Evolutionary conservation across 2,113 vertebrate species (phyloP), one percentile per base, ranked within the genome.

Genomic region (Otis tarda): DNA sequence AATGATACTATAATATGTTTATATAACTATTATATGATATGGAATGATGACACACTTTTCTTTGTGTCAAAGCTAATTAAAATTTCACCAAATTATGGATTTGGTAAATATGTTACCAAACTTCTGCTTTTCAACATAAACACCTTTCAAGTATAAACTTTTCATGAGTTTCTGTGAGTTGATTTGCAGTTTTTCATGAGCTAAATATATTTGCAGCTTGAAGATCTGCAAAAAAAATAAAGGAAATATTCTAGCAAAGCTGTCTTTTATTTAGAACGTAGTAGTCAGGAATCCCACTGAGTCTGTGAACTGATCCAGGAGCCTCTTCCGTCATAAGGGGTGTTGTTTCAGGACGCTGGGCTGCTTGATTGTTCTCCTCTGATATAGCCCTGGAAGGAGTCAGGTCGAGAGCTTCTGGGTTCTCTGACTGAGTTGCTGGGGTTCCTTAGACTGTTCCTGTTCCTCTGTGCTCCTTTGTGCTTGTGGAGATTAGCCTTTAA

Each of bases 251-350:
- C 14, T 52, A 43, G 7, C 10, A 61, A 39, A 68, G 10, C 4
- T 65, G 4, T 52, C 7, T 6, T 79, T 70, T 33, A 27, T 45
- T 75, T 67, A 24, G 37, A 35, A 94, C 78, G 3, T 55, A 15
- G 8, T 30, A 86, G 18, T 3, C 10, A 87, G 33, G 8, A 73
- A 7, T 6, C 6, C 4, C 20, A 6, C 4, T 63, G 57, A 3
- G 9, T 64, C 39, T 76, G 37, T 47, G 30, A 69, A 13, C 13
- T 53, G 16, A 41, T 55, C 8, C 5, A 41, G 63, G 9, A 74
- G 2, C 3, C 7, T 67, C 8, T 57, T 65, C 12, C 14, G 17
- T 27, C 5, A 1, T 25, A 33, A 69, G 6, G n/a, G 3, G 1
- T 61, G 8, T 20, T 37, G 5, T 9, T 83, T 4, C 9, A 39